Evolutionary conservation across 2,888 invertebrate species (phyloP).

Genomic region (Drosophila fungiperda): DNA sequence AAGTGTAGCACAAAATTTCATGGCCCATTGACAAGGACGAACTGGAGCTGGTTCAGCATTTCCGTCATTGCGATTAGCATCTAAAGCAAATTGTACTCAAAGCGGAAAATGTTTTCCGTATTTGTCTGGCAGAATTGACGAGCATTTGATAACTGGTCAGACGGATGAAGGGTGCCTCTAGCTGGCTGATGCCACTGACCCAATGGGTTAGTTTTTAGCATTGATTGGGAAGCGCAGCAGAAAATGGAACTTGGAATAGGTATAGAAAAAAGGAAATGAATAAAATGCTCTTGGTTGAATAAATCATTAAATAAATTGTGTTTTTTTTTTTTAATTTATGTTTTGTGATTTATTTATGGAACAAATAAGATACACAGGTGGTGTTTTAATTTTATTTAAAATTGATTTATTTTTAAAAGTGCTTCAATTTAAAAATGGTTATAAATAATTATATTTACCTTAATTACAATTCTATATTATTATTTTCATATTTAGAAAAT

Average conservation of each 20-base stretch:
- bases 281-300: too few species aligned
- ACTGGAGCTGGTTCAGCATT: conserved; percentile 33
- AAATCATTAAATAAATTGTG: not conserved
- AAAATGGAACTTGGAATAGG: not conserved
- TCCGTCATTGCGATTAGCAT: conserved; percentile 68
- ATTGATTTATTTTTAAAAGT: not conserved
- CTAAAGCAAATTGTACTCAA: conserved; percentile 70
- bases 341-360: not conserved
- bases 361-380: not conserved
- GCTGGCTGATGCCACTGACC: conserved; percentile 71
- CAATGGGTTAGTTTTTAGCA: conserved; percentile 65
- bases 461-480: not conserved
- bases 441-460: too few species aligned
- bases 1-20: conserved; percentile 45
- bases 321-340: not conserved
- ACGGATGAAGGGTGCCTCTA: not conserved
- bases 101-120: conserved; percentile 68
- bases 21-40: conserved; percentile 49
- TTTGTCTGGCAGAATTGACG: conserved; percentile 60
- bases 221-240: conserved; percentile 8
- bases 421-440: too few species aligned
- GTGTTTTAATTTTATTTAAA: not conserved
- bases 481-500: too few species aligned
- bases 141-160: conserved; percentile 40
- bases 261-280: not conserved